A percentile compares a stretch with the other conserved stretches of the same genome.
These are phyloP conservation scores for Willowsia nigromaculata DNA, from an alignment of 2,888 invertebrate species.

Conservation along the genomic window DNA sequence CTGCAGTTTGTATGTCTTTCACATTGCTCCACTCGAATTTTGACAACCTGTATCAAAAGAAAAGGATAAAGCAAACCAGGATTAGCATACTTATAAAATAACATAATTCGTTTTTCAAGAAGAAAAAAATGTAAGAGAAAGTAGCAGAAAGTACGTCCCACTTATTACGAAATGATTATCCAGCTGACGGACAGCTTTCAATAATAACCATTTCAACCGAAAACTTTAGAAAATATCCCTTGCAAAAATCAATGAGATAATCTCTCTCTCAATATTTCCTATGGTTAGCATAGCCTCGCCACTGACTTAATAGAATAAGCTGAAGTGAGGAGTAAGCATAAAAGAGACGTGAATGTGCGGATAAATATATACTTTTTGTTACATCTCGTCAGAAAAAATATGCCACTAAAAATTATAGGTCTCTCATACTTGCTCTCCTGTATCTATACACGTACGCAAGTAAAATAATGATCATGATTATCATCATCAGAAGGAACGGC, in stretches of 20 bases:
- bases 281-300: neutral
- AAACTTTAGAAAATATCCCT: neutral
- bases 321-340: neutral
- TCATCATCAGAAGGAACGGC: neutral
- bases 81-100: neutral
- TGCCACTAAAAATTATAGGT: neutral
- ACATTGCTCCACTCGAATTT: constrained; percentile 92
- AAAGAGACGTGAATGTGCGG: neutral
- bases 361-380: neutral
- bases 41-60: constrained; percentile 83
- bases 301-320: neutral
- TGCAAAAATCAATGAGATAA: constrained; percentile 1
- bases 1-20: constrained; percentile 92
- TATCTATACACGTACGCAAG: neutral
- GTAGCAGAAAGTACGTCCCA: neutral
- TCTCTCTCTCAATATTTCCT: neutral
- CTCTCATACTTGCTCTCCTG: neutral
- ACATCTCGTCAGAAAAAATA: neutral
- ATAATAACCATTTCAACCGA: neutral
- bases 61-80: constrained; percentile 42
- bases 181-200: neutral
- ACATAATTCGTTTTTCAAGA: neutral
- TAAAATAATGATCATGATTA: constrained; percentile 20
- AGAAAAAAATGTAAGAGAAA: neutral
- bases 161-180: too few species aligned